phyloP scores from a whole-genome alignment of 2,797 vertebrate genomes.

The Pseudomugil tenellus region DNA sequence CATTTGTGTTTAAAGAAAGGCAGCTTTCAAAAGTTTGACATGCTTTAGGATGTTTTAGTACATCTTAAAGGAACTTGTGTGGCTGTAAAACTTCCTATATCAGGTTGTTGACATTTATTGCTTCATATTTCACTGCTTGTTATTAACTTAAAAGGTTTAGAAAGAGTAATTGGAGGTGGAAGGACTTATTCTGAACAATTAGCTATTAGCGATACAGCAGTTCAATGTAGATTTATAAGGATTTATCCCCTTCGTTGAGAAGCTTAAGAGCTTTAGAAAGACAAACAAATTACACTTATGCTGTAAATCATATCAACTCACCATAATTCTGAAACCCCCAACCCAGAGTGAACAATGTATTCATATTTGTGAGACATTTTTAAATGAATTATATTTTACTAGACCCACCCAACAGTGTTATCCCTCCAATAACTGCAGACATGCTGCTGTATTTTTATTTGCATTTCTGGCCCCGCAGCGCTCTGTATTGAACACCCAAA shows the following conservation, averaged over 20 bases:
- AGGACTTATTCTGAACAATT: slow-evolving; percentile 1
- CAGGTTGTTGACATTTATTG: background rate
- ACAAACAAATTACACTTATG: background rate
- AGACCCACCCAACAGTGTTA: background rate
- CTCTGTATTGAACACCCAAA: slow-evolving; percentile 37
- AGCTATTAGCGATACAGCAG: background rate
- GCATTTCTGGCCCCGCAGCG: slow-evolving; percentile 46
- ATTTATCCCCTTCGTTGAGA: background rate
- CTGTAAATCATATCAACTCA: background rate
- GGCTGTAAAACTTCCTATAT: background rate
- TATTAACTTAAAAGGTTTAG: slow-evolving; percentile 4
- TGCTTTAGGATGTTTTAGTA: background rate
- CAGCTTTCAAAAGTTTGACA: background rate
- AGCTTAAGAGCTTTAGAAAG: background rate
- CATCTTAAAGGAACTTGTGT: background rate
- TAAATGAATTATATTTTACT: background rate
- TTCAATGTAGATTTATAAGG: background rate
- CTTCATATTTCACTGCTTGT: slow-evolving; percentile 1
- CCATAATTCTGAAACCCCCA: background rate
- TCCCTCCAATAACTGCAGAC: slow-evolving; percentile 5
- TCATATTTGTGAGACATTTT: background rate
- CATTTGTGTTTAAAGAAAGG: background rate
- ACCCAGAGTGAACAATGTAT: background rate
- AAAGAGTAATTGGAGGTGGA: background rate
- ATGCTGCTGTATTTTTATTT: slow-evolving; percentile 16